These are phyloP conservation scores for Theristicus caerulescens DNA, from an alignment of 2,113 vertebrate genomes.

Conservation along the genomic window DNA sequence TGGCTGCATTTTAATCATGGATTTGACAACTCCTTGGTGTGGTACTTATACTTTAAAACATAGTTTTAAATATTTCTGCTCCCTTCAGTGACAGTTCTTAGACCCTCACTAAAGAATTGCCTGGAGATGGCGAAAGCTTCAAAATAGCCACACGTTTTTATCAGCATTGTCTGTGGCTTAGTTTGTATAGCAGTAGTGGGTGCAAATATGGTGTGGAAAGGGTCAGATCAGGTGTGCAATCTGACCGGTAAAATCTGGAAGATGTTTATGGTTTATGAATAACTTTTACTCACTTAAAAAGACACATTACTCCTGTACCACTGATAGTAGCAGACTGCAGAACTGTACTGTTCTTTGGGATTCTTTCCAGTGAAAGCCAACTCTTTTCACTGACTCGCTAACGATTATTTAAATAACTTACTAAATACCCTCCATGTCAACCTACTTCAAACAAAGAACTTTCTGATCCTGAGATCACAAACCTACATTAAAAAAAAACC, in stretches of 20 bases:
- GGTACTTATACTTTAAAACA: neutral
- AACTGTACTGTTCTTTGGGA: neutral
- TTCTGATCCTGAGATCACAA: neutral
- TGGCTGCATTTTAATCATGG: neutral
- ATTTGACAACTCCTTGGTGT: neutral
- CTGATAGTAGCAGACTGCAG: neutral
- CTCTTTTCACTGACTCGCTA: neutral
- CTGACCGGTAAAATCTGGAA: neutral
- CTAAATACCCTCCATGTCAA: neutral
- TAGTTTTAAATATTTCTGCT: neutral
- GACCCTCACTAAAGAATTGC: neutral
- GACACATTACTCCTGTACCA: neutral
- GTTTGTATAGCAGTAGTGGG: neutral
- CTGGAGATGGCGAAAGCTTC: neutral
- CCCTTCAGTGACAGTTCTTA: neutral
- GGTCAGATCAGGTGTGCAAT: neutral
- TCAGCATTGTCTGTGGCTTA: neutral
- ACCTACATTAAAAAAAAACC: too few relatives aligned
- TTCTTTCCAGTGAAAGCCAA: neutral
- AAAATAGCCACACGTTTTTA: neutral
- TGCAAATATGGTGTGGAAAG: neutral
- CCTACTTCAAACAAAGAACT: neutral
- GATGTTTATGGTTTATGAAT: neutral
- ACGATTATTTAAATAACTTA: neutral
- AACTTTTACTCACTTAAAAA: neutral